A percentile compares a stretch with the other conserved stretches of the same genome.
Conservation (phyloP, 2,888 invertebrate species). For the Hirudinaria manillensis region DNA sequence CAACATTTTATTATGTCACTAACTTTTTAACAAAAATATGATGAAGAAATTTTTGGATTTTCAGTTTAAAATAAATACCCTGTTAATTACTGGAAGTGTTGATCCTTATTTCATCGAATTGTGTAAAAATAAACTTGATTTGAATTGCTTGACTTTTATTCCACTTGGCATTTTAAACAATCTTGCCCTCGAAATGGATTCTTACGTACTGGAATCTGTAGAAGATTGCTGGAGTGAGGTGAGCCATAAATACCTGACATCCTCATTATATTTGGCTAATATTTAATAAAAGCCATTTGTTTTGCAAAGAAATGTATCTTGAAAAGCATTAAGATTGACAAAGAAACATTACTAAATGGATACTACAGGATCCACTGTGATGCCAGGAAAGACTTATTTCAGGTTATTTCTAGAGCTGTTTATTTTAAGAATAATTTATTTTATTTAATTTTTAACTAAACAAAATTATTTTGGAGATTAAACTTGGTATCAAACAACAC, state of each 20-base stretch:
- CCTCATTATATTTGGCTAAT: no score
- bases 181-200: not conserved
- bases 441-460: no score
- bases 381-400: no score
- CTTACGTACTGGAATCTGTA: not conserved
- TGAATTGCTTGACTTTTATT: constrained; percentile 10
- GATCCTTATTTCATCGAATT: not conserved
- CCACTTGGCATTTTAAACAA: not conserved
- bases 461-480: no score
- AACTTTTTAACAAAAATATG: not conserved
- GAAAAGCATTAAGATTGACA: no score
- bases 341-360: no score
- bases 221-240: constrained; percentile 7
- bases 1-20: not conserved
- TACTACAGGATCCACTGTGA: no score
- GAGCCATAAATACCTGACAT: not conserved
- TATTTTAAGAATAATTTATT: no score
- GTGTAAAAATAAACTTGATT: not conserved
- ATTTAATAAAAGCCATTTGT: no score
- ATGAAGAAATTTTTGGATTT: not conserved
- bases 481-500: no score
- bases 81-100: not conserved
- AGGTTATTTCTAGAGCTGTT: no score
- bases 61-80: not conserved
- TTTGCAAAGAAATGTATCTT: no score